Conservation (phyloP, 2,888 invertebrate genomes). For the Xanthia togata region DNA sequence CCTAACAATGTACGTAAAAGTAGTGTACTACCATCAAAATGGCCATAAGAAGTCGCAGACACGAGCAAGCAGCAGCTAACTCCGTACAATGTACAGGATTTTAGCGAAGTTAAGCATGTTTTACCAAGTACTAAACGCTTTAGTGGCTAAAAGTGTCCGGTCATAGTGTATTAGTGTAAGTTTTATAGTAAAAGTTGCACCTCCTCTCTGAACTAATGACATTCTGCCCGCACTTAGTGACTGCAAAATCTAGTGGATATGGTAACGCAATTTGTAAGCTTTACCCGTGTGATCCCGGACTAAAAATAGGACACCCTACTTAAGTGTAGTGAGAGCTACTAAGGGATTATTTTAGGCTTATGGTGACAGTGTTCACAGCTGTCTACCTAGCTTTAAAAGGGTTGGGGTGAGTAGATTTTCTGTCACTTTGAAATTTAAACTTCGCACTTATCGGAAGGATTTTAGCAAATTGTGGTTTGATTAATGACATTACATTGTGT, state of each 20-base stretch:
- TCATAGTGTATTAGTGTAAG: constrained; percentile 58
- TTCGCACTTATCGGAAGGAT: constrained; percentile 4
- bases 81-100: constrained; percentile 52
- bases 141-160: constrained; percentile 59
- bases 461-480: constrained; percentile 28
- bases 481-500: constrained; percentile 8
- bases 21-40: constrained; percentile 28
- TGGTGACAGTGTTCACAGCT: constrained; percentile 36
- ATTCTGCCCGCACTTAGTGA: constrained; percentile 55
- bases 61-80: constrained; percentile 35
- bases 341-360: constrained; percentile 51
- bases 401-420: constrained; percentile 26
- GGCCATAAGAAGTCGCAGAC: constrained; percentile 33
- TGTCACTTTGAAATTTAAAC: constrained; percentile 27
- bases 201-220: constrained; percentile 55
- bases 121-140: constrained; percentile 62
- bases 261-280: constrained; percentile 54
- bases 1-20: constrained; percentile 23
- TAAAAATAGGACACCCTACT: constrained; percentile 50
- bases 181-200: constrained; percentile 66
- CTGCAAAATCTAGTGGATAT: constrained; percentile 52
- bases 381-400: constrained; percentile 51
- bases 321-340: constrained; percentile 20
- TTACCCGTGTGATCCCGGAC: constrained; percentile 22
- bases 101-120: constrained; percentile 53